Base-by-base conservation (phyloP, 2,113 vertebrate genomes). In the Ophiodon elongatus region DNA sequence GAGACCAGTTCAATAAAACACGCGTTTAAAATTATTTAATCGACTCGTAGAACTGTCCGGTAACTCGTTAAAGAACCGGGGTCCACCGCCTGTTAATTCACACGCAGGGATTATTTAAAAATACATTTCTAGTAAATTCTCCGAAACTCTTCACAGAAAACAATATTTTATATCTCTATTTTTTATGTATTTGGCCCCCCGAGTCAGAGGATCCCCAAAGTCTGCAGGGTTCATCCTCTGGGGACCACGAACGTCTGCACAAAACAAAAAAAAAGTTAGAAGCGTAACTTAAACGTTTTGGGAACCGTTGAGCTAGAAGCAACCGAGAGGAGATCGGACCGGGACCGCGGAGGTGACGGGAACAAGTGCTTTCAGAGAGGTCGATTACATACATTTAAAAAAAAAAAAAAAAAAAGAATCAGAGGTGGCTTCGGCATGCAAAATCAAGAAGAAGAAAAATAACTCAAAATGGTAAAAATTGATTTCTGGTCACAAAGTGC, bases 291-390 rank as follows among this genome's bases (percentile, higher is more conserved):
- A n/a, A n/a, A n/a, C n/a, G n/a, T n/a, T n/a, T 39, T 77, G 64
- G 71, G 56, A 89, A 80, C 80, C 84, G 80, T 67, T 84, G 73
- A 77, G 41, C 50, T 6, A 2, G 3, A 56, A 56, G n/a, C 43
- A 50, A 68, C 63, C 39, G 33, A 27, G 27, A 19, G 59, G 35
- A 59, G 35, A 78, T 76, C 21, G 64, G 78, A 80, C 54, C 23
- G 50, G 71, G 11, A 59, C 82, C 80, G 87, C 62, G 35, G 73
- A 73, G 50, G 69, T 57, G 65, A 85, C 29, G 3, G 71, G 65
- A 39, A 82, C 71, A 86, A 89, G 88, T 88, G 83, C 85, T 89
- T 89, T 62, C 1, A 41, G 92, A 25, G n/a, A 82, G 13, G 29
- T 83, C 8, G 60, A 88, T 77, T 45, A 75, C 69, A 76, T 67